Evolutionary conservation across 2,888 invertebrate species (phyloP), one percentile per base, ranked within the genome.

Genomic region (Clitarchus hookeri): DNA sequence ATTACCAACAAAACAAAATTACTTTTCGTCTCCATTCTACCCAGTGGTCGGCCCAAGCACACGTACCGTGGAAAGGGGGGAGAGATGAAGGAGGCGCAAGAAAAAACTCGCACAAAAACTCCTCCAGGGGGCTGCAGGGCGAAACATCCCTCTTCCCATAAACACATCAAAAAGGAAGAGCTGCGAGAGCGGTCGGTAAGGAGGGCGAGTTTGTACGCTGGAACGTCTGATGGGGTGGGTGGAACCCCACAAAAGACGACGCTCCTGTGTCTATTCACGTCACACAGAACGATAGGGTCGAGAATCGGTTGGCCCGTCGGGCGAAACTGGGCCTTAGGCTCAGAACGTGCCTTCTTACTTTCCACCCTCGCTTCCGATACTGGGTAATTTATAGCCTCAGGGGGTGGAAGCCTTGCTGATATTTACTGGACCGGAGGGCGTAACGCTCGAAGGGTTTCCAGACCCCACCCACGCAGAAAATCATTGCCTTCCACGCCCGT

Each of bases 121-220:
- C 16, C 36, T 36, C 36, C 36, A 36, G 36, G 36, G 23, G 65
- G 19, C 13, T 11, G 65, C n/a, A 9, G 65, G 65, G n/a, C 65
- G 65, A 65, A 65, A 65, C 65, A 65, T 65, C 65, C 65, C 65
- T n/a, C 65, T 65, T n/a, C 65, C 65, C 65, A 65, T 65, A 65
- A 65, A 65, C 65, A 65, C 65, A 23, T 65, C 65, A 65, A 65
- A n/a, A 65, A 65, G n/a, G 65, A 65, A 65, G n/a, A 65, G 65
- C 0, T 65, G 65, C 65, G n/a, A 65, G 23, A 8, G 19, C 2
- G 65, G 65, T n/a, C 16, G 48, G 65, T 23, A 65, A n/a, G 16
- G 65, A 8, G 65, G 53, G 53, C 12, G 65, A 8, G 65, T 48
- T 1, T 48, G 16, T 8, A 48, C 48, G 48, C 48, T 11, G 48